A percentile compares a stretch with the other conserved stretches of the same genome.
These are phyloP conservation scores for Chironomus tentans DNA, from an alignment of 2,888 invertebrate genomes.

Conservation along the genomic window DNA sequence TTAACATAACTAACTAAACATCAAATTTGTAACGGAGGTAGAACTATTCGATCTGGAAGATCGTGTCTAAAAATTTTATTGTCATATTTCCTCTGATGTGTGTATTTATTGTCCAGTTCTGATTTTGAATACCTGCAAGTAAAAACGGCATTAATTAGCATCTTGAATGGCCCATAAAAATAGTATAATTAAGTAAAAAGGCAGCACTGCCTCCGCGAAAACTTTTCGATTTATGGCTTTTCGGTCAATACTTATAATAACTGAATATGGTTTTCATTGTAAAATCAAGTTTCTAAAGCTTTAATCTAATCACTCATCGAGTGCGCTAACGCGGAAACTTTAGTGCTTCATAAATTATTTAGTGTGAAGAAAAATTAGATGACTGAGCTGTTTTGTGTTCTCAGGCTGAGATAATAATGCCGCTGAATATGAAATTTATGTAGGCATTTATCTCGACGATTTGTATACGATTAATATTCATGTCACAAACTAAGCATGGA, in stretches of 20 bases:
- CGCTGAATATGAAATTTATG: too few species aligned
- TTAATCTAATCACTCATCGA: too few species aligned
- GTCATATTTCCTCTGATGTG: constrained; percentile 20
- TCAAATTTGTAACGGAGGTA: constrained; percentile 19
- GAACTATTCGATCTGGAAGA: constrained; percentile 13
- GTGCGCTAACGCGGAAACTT: too few species aligned
- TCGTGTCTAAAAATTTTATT: constrained; percentile 23
- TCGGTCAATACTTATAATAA: background rate
- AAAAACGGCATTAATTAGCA: background rate
- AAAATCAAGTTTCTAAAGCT: too few species aligned
- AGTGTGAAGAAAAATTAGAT: too few species aligned
- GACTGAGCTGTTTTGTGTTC: too few species aligned
- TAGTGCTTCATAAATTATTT: too few species aligned
- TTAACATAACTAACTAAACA: background rate
- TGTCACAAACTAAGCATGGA: too few species aligned
- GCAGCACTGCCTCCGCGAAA: background rate
- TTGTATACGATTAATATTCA: too few species aligned
- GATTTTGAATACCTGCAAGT: background rate
- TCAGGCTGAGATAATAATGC: too few species aligned
- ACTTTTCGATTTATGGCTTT: background rate
- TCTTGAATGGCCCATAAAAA: too few species aligned
- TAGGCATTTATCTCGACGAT: too few species aligned
- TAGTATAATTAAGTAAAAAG: background rate
- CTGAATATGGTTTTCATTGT: background rate
- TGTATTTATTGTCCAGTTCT: background rate